phyloP scores from a whole-genome alignment of 2,797 vertebrate genomes.

The Catamblyrhynchus diadema region DNA sequence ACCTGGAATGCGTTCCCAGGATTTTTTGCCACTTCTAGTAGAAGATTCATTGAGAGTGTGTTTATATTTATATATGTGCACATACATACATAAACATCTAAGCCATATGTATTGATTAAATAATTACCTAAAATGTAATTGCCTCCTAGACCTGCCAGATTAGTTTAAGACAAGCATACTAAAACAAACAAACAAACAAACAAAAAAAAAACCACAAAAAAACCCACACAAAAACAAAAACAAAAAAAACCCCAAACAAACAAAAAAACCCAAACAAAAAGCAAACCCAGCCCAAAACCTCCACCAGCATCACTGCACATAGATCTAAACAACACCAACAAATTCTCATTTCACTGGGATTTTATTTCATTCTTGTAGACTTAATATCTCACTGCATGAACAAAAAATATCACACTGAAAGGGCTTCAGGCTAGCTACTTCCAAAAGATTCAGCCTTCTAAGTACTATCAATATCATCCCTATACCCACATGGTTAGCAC shows the following conservation, averaged over 20 bases:
- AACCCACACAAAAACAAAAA: too few relatives aligned
- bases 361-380: conserved; percentile 70
- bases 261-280: neutral
- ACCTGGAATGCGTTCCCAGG: neutral
- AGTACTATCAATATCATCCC: conserved; percentile 76
- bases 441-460: conserved; percentile 71
- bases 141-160: neutral
- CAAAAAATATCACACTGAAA: conserved; percentile 74
- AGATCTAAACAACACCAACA: conserved; percentile 57
- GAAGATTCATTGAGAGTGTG: neutral
- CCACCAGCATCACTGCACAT: conserved; percentile 2
- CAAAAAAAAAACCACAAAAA: neutral
- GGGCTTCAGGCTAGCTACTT: conserved; percentile 69
- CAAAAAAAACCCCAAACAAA: neutral
- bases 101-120: conserved; percentile 2
- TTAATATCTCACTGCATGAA: conserved; percentile 72
- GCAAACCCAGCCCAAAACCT: neutral
- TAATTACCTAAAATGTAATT: conserved; percentile 15
- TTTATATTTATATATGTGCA: neutral
- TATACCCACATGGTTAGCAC: conserved; percentile 75
- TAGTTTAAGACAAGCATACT: neutral
- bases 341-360: conserved; percentile 67
- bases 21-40: neutral
- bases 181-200: too few relatives aligned
- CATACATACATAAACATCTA: neutral